Percentiles rank a stretch among this genome's conserved stretches.
These are phyloP conservation scores for Acipenser ruthenus DNA, from an alignment of 2,797 vertebrate genomes.

Conservation along the genomic window DNA sequence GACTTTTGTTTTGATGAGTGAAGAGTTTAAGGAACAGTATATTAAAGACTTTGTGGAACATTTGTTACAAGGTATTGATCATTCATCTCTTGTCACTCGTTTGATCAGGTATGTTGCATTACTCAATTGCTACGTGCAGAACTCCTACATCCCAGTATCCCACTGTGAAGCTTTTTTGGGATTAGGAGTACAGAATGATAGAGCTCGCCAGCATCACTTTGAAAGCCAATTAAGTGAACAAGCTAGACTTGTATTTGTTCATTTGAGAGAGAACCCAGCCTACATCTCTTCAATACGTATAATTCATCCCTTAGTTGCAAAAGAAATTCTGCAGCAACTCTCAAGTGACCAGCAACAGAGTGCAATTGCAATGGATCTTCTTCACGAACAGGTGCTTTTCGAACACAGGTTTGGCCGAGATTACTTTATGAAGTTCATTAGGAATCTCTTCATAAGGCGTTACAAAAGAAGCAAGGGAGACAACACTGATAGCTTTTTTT, in stretches of 20 bases:
- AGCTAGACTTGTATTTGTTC: slow-evolving; percentile 65
- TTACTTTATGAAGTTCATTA: slow-evolving; percentile 57
- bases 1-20: slow-evolving; percentile 72
- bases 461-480: slow-evolving; percentile 63
- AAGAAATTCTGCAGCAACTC: slow-evolving; percentile 70
- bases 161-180: slow-evolving; percentile 68
- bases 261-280: slow-evolving; percentile 62
- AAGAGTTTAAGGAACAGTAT: slow-evolving; percentile 54
- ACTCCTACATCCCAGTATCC: slow-evolving; percentile 67
- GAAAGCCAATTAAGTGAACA: slow-evolving; percentile 54
- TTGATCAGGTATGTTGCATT: slow-evolving; percentile 67
- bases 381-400: slow-evolving; percentile 55
- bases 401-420: slow-evolving; percentile 67
- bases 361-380: slow-evolving; percentile 56
- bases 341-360: slow-evolving; percentile 47
- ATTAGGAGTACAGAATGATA: slow-evolving; percentile 35
- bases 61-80: slow-evolving; percentile 59
- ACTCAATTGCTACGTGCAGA: slow-evolving; percentile 67
- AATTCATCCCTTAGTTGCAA: slow-evolving; percentile 68
- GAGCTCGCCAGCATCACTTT: slow-evolving; percentile 47
- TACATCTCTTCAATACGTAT: slow-evolving; percentile 62
- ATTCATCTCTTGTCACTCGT: slow-evolving; percentile 39
- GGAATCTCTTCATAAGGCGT: slow-evolving; percentile 62
- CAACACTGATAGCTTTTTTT: slow-evolving; percentile 57
- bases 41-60: slow-evolving; percentile 54